phyloP scores from a whole-genome alignment of 2,797 vertebrate genomes.

The Echiichthys vipera region DNA sequence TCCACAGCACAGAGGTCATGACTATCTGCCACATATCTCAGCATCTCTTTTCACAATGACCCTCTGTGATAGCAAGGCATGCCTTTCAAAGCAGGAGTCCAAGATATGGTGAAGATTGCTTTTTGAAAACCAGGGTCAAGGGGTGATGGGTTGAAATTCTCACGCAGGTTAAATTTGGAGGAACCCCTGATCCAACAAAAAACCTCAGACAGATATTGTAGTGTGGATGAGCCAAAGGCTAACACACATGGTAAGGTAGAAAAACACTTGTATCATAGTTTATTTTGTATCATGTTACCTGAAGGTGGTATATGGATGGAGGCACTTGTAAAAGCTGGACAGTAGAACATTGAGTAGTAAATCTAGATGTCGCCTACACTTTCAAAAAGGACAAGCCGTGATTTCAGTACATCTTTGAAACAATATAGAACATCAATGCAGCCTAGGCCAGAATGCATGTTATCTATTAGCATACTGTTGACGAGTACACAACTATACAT shows the following conservation, averaged over 20 bases:
- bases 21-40: slow-evolving; percentile 31
- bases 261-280: not conserved
- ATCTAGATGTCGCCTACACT: not conserved
- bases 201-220: not conserved
- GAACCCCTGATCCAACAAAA: not conserved
- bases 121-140: not conserved
- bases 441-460: not conserved
- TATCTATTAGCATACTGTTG: not conserved
- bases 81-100: slow-evolving; percentile 1
- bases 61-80: slow-evolving; percentile 3
- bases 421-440: not conserved
- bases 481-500: not conserved
- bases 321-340: not conserved
- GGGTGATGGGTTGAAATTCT: slow-evolving; percentile 1
- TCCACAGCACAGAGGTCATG: slow-evolving; percentile 32
- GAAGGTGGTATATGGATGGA: not conserved
- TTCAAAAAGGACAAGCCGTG: not conserved
- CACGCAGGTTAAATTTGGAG: not conserved
- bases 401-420: not conserved
- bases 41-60: slow-evolving; percentile 3
- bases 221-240: not conserved
- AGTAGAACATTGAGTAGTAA: not conserved
- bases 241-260: not conserved
- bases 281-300: slow-evolving; percentile 1
- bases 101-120: not conserved